Evolutionary conservation across 2,888 invertebrate species (phyloP), one percentile per base, ranked within the genome.

Genomic region (Megaustenia siamemsis): DNA sequence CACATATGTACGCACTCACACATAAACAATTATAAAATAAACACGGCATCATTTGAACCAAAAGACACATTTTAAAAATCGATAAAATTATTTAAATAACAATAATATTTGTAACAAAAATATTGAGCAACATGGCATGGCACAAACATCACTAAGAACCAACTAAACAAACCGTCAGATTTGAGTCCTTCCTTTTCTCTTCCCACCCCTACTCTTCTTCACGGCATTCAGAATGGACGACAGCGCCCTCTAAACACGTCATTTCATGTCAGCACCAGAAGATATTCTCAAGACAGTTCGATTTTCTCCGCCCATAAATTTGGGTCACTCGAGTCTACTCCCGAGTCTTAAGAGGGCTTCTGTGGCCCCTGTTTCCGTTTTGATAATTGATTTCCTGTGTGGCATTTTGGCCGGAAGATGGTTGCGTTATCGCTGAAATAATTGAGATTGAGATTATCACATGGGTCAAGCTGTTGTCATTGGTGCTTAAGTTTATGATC

Each of bases 371-470:
- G 71, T 71, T 71, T 71, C 71, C 71, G 43, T 43, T 43, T 28
- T 28, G 71, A 10, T 71, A 45, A 71, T 71, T 71, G 6, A n/a
- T 71, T 40, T 43, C 71, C 24, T n/a, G 24, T 43, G n/a, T 24
- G 43, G 45, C 28, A n/a, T n/a, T 10, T 28, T 43, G 10, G 28
- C 43, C 10, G 71, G 71, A 71, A 45, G n/a, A 71, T 45, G 71
- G 40, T 43, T 6, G 43, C 71, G 43, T 8, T 43, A 43, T 43
- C 71, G 8, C 10, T n/a, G 71, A 45, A 45, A 45, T 40, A 12
- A 71, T 43, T 24, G 38, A 38, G 68, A 69, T 24, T n/a, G 40
- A 40, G 69, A 71, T n/a, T 71, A n/a, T 43, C 43, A 69, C 18
- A 24, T 40, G 68, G 24, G 68, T 40, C 40, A 40, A 69, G 40